phyloP scores from a whole-genome alignment of 2,888 invertebrate species.

The Athripsodes cinereus region DNA sequence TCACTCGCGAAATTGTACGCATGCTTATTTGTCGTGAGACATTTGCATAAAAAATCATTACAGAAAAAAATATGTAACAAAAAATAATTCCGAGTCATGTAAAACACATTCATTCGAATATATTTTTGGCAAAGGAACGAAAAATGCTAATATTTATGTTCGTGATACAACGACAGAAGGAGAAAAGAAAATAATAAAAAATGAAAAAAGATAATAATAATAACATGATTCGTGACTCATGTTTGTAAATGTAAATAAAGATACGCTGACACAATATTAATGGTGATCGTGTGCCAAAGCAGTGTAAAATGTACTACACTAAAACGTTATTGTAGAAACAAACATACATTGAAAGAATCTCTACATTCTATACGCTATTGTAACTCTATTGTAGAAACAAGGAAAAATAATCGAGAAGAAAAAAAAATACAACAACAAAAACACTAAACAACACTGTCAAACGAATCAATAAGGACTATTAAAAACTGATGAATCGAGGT shows the following conservation, averaged over 20 bases:
- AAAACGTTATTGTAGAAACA: too few relatives aligned
- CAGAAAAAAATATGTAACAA: neutral
- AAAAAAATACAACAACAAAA: too few relatives aligned
- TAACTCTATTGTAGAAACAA: too few relatives aligned
- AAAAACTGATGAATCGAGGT: too few relatives aligned
- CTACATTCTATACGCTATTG: too few relatives aligned
- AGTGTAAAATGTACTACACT: neutral
- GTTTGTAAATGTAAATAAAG: conserved; percentile 6
- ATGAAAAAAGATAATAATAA: conserved; percentile 10
- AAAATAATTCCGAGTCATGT: conserved; percentile 2
- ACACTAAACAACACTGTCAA: too few relatives aligned
- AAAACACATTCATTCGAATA: neutral
- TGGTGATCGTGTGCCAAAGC: neutral
- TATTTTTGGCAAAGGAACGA: neutral
- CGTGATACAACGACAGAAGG: neutral
- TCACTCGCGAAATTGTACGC: too few relatives aligned
- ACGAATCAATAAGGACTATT: too few relatives aligned
- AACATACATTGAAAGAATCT: too few relatives aligned
- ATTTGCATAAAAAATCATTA: neutral
- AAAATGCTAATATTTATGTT: neutral
- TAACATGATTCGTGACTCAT: conserved; percentile 16
- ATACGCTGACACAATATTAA: too few relatives aligned
- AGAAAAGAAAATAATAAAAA: conserved; percentile 4
- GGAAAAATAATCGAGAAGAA: too few relatives aligned
- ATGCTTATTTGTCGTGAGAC: neutral